phyloP scores from a whole-genome alignment of 2,113 vertebrate genomes.

The Sapayoa aenigma region DNA sequence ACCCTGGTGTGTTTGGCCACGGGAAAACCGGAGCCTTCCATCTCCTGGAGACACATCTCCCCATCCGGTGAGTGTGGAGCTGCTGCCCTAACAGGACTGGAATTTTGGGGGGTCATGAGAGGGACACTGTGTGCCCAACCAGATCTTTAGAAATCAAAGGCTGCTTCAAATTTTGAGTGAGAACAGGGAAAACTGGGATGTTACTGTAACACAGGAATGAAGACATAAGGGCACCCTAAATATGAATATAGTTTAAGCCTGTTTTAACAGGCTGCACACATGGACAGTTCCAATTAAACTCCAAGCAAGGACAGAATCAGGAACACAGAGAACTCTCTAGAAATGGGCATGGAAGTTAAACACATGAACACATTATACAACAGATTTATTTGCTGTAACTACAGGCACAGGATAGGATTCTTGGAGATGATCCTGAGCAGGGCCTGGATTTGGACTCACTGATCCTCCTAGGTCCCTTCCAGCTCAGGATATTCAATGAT shows the following conservation, averaged over 20 bases:
- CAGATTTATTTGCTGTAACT: background rate
- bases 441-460: background rate
- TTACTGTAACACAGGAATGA: accelerated
- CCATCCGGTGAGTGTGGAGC: slow-evolving; percentile 78
- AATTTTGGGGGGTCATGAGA: accelerated
- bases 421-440: background rate
- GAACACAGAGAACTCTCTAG: background rate
- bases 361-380: background rate
- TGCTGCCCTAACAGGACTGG: background rate
- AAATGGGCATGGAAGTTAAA: background rate
- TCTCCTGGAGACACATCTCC: slow-evolving; percentile 97
- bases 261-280: background rate
- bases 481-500: background rate
- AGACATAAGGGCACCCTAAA: too few relatives aligned
- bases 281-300: background rate
- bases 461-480: background rate
- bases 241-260: background rate
- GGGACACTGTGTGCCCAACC: background rate
- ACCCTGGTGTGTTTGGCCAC: slow-evolving; percentile 93
- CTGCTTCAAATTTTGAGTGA: background rate
- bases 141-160: background rate
- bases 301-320: background rate
- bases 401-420: background rate
- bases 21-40: slow-evolving; percentile 94
- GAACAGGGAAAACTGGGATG: accelerated